Percentiles rank a stretch among this genome's conserved stretches.
These are phyloP conservation scores for Monopis laevigella DNA, from an alignment of 2,888 invertebrate species.

Conservation along the genomic window DNA sequence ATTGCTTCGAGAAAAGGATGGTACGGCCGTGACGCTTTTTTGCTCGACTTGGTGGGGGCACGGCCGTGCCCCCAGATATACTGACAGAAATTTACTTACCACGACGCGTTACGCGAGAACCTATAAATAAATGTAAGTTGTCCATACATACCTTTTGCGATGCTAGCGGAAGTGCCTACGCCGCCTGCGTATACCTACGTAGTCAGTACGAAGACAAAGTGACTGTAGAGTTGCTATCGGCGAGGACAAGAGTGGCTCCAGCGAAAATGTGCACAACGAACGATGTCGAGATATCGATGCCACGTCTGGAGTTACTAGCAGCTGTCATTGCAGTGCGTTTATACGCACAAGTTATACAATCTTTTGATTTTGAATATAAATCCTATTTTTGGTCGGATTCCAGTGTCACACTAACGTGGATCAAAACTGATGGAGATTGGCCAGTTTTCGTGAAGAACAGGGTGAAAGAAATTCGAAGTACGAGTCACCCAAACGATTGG, in stretches of 20 bases:
- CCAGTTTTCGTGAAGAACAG: slow-evolving; percentile 13
- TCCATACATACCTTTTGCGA: slow-evolving; percentile 7
- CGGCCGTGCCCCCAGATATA: too few relatives aligned
- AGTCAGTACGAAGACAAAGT: not conserved
- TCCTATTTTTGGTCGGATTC: slow-evolving; percentile 8
- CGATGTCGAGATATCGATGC: slow-evolving; percentile 3
- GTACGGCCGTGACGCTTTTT: too few relatives aligned
- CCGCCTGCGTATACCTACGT: slow-evolving; percentile 10
- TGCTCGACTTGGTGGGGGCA: too few relatives aligned
- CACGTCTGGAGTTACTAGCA: slow-evolving; percentile 12
- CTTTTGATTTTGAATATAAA: not conserved
- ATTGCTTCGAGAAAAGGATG: too few relatives aligned
- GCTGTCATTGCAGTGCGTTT: slow-evolving; percentile 9
- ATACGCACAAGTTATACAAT: not conserved
- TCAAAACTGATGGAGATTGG: slow-evolving; percentile 7
- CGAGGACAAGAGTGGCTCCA: slow-evolving; percentile 8
- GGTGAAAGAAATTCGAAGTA: slow-evolving; percentile 11
- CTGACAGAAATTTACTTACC: not conserved
- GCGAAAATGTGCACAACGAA: not conserved
- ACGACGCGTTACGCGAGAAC: not conserved
- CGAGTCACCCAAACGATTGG: slow-evolving; percentile 7
- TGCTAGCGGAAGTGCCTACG: slow-evolving; percentile 6
- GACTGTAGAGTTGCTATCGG: slow-evolving; percentile 3
- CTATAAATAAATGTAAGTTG: not conserved
- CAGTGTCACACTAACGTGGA: slow-evolving; percentile 6